Base-by-base conservation (phyloP, 2,888 invertebrate genomes). In the Tubulanus polymorphus region DNA sequence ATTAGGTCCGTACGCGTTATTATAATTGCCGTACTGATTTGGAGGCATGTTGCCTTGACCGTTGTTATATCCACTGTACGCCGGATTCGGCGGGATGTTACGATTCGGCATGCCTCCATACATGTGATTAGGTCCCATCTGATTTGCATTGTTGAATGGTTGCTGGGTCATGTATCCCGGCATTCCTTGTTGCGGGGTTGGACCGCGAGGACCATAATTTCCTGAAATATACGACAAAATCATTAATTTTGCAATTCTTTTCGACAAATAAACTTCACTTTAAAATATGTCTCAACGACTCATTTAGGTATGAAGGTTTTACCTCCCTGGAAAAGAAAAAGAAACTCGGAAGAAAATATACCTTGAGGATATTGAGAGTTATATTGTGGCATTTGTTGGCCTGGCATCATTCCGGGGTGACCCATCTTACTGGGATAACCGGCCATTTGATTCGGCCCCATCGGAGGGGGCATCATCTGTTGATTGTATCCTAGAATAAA, bases 401-500 rank as follows among this genome's bases (percentile, higher is more conserved):
- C 51, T 25, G 64, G 63, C 55, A 57, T 57, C 48, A 41, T 27
- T 60, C 53, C 67, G 63, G 68, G 68, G 56, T 63, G 65, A n/a
- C n/a, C n/a, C 63, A 72, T 75, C 57, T 76, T 78, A 57, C 67
- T 69, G n/a, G 63, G 66, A 53, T 66, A 70, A n/a, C n/a, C n/a
- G 25, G 71, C 72, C 71, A 73, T 74, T 67, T 75, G 76, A 57
- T 73, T 73, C 3, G 73, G 71, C 37, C 69, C 70, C 66, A 74
- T 68, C 65, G 86, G 85, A 56, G 85, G 83, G 61, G 85, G 85
- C 72, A 83, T 83, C 80, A 84, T 81, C 62, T 83, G 82, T 65
- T 83, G 84, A 65, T 81, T 82, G 76, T 85, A 86, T 71, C 84
- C 84, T 75, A 63, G 27, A 63, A 61, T 48, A 53, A 48, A 41